A percentile compares a stretch with the other conserved stretches of the same genome.
phyloP scores from a whole-genome alignment of 2,797 vertebrate species.

The Scolopax bukidnonensis region DNA sequence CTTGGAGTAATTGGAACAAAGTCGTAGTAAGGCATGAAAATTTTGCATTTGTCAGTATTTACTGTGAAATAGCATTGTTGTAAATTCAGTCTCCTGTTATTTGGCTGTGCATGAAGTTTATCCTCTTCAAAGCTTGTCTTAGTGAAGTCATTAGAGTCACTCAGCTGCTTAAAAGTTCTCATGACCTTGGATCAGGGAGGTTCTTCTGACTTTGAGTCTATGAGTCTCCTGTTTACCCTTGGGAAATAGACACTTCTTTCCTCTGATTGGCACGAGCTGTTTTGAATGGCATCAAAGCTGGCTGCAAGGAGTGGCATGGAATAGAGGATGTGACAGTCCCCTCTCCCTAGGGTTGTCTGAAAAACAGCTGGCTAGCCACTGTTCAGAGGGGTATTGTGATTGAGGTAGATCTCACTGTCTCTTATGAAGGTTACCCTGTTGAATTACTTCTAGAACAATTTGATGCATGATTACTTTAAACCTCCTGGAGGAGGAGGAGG shows the following conservation, averaged over 20 bases:
- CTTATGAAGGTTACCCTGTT: neutral
- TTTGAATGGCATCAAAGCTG: neutral
- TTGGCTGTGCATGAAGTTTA: neutral
- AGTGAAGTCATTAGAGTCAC: neutral
- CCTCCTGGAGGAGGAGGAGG: neutral
- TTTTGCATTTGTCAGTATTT: slow-evolving; percentile 37
- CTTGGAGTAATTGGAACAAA: slow-evolving; percentile 44
- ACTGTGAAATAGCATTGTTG: slow-evolving; percentile 17
- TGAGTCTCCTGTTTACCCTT: neutral
- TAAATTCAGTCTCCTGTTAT: neutral
- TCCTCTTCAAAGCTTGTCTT: neutral
- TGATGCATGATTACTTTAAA: slow-evolving; percentile 23
- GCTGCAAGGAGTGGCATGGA: neutral
- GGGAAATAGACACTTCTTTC: neutral
- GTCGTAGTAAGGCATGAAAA: slow-evolving; percentile 45
- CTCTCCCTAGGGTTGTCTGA: neutral
- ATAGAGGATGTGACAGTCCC: neutral
- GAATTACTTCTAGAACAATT: slow-evolving; percentile 39
- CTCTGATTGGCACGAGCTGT: neutral
- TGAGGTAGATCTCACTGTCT: neutral
- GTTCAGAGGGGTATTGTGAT: neutral
- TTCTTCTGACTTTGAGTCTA: neutral
- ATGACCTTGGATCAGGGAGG: neutral
- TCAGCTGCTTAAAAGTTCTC: neutral
- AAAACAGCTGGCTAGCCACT: neutral